Evolutionary conservation across 1,140 invertebrate species (phyloP).

Genomic region (Drosophila parabipectinata): DNA sequence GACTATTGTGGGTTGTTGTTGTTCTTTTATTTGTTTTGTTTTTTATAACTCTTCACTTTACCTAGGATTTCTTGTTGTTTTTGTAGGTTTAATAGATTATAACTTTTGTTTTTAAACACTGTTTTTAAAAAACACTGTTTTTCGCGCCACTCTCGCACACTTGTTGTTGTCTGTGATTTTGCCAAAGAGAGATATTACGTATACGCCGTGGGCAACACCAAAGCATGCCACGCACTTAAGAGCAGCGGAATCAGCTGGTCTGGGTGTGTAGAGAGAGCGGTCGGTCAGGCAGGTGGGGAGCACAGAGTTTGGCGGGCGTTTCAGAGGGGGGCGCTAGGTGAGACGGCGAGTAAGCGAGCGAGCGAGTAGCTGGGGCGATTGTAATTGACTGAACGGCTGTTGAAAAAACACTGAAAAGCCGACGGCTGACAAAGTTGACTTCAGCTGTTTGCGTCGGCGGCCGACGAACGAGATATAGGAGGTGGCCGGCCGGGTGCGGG

Average conservation of each 20-base stretch:
- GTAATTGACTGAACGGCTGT: constrained; percentile 62
- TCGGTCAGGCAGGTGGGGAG: background rate
- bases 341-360: constrained; percentile 23
- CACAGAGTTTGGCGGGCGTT: background rate
- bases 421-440: constrained; percentile 13
- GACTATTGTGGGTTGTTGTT: background rate
- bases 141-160: constrained; percentile 45
- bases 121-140: constrained; percentile 42
- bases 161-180: constrained; percentile 10
- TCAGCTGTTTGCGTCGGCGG: constrained; percentile 44
- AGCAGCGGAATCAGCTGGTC: constrained; percentile 36
- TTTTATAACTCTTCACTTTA: constrained; percentile 13
- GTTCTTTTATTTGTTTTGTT: background rate
- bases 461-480: constrained; percentile 2
- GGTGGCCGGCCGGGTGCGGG: background rate
- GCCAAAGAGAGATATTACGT: constrained; percentile 36
- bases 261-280: background rate
- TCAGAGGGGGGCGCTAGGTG: background rate
- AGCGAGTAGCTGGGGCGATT: constrained; percentile 25
- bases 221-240: constrained; percentile 31
- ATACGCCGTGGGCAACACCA: constrained; percentile 21
- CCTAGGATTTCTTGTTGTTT: constrained; percentile 8
- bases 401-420: constrained; percentile 69
- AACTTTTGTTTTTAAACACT: constrained; percentile 7
- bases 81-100: constrained; percentile 1